Base-by-base conservation (phyloP, 2,113 vertebrate genomes). In the Coptodon rendalli region DNA sequence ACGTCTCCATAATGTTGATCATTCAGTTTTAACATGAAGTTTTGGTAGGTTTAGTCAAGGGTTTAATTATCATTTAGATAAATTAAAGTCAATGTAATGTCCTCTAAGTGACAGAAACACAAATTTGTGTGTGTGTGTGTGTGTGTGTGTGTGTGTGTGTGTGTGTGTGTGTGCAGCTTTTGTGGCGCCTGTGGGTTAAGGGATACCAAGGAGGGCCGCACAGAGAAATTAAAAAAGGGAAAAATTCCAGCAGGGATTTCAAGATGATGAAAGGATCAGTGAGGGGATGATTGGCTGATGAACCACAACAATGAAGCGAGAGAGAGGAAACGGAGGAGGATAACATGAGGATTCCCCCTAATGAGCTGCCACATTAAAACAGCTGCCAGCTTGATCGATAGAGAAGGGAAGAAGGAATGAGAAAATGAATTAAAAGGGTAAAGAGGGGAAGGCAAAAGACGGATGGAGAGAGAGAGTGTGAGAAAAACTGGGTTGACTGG, bases 141-240 rank as follows among this genome's bases (percentile, higher is more conserved):
- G 5, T 53, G 43, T 79, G 48, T 52, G 48, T 8, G 48, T 17
- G 48, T 50, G 22, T 56, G 22, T 2, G 52, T 11, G 53, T 2
- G 22, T 13, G 53, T 4, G 50, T 1, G 12, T 5, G 24, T 3
- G 56, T 1, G 79, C 2, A 45, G 61, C 50, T 82, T 48, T 68
- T 40, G 79, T 89, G 89, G 91, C 84, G 89, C 71, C 89, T 92
- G 91, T 89, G 91, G 87, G 81, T 81, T 66, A 34, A 36, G 73
- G 79, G 40, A 82, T 14, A 22, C 78, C 19, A 80, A 82, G 43
- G 73, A 63, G 3, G 12, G 76, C 85, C 6, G 12, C 22, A 84
- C 29, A 59, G 12, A 68, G 34, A 85, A 80, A 80, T 82, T 50
- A 86, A 84, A 84, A 82, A 66, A 81, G 13, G 59, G 50, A 50